Percentiles rank a stretch among this genome's conserved stretches.
These are phyloP conservation scores for Corydoras maculifer DNA, from an alignment of 2,113 vertebrate genomes.

Conservation along the genomic window DNA sequence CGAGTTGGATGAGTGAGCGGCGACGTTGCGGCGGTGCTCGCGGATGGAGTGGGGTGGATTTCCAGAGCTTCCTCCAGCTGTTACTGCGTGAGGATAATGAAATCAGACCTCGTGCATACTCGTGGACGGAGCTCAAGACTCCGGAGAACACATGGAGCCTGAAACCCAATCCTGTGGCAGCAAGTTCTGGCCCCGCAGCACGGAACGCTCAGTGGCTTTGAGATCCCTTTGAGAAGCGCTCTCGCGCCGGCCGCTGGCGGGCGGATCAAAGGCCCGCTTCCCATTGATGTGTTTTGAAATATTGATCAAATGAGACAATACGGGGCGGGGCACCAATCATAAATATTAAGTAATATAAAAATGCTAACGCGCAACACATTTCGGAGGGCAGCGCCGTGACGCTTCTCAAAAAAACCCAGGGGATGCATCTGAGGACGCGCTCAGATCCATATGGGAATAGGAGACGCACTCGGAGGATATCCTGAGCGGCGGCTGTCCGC, in stretches of 20 bases:
- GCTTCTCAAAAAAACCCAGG: conserved; percentile 12
- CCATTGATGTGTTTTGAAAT: conserved; percentile 68
- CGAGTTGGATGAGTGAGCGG: too few relatives aligned
- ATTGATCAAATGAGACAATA: conserved; percentile 72
- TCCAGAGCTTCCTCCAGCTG: too few relatives aligned
- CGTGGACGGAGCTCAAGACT: not conserved
- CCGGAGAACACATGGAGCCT: conserved; percentile 30
- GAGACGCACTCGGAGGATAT: conserved; percentile 44
- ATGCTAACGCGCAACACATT: conserved; percentile 64
- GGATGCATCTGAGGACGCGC: conserved; percentile 33
- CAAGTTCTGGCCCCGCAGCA: conserved; percentile 56
- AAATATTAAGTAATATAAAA: conserved; percentile 68
- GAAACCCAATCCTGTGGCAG: conserved; percentile 48
- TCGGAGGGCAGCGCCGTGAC: conserved; percentile 38
- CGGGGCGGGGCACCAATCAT: conserved; percentile 70
- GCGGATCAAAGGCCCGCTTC: conserved; percentile 63
- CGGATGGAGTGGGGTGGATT: too few relatives aligned
- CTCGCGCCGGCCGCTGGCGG: conserved; percentile 65
- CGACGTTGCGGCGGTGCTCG: too few relatives aligned
- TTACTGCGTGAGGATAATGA: too few relatives aligned
- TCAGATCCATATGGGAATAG: conserved; percentile 54
- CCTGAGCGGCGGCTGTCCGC: conserved; percentile 47
- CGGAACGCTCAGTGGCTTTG: conserved; percentile 59
- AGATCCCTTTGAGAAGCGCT: conserved; percentile 59
- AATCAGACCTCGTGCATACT: too few relatives aligned